Conservation (phyloP, 2,113 vertebrate species). For the Alligator sinensis region DNA sequence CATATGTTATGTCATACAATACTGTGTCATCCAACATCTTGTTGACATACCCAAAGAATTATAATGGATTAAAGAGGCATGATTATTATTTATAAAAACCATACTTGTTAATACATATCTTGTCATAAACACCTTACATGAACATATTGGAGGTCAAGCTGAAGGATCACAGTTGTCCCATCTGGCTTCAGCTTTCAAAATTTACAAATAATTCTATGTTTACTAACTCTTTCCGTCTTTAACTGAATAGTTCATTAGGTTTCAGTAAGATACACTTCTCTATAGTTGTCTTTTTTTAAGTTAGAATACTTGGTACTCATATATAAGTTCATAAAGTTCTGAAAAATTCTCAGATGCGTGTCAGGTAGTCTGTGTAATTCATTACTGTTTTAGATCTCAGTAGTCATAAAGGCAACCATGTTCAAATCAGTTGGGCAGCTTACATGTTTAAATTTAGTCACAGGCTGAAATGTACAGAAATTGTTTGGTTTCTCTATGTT, state of each 20-base stretch:
- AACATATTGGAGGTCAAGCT: background rate
- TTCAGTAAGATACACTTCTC: conserved; percentile 56
- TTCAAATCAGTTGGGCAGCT: conserved; percentile 45
- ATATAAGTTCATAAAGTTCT: too few relatives aligned
- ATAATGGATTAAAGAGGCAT: background rate
- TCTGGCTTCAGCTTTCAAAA: background rate
- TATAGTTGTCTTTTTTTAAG: conserved; percentile 34
- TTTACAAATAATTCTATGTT: conserved; percentile 24
- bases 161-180: conserved; percentile 13
- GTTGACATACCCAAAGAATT: background rate
- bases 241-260: conserved; percentile 32
- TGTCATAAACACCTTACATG: conserved; percentile 26
- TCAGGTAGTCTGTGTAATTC: too few relatives aligned
- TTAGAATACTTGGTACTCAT: too few relatives aligned
- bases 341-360: too few relatives aligned
- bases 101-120: conserved; percentile 9
- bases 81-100: background rate
- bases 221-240: conserved; percentile 35
- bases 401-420: background rate
- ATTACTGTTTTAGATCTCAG: too few relatives aligned
- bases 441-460: conserved; percentile 60
- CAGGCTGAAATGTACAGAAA: background rate
- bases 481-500: background rate
- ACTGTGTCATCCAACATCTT: background rate
- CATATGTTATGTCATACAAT: background rate